These are phyloP conservation scores for Diploptera punctata DNA, from an alignment of 2,888 invertebrate genomes.

Conservation along the genomic window DNA sequence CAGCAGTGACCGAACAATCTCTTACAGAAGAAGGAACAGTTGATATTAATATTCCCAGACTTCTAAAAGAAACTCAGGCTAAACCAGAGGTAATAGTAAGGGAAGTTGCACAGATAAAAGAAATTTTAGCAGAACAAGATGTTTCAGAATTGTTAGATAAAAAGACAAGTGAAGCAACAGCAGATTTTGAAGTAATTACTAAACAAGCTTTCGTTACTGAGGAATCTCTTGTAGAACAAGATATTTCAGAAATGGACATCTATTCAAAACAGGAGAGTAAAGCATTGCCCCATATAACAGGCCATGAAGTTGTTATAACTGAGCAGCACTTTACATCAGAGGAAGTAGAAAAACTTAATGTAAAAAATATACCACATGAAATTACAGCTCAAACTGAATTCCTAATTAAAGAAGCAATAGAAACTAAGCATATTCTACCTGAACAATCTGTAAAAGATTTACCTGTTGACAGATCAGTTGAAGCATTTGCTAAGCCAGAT, in stretches of 20 bases:
- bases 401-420: not conserved
- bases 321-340: not conserved
- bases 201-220: constrained; percentile 10
- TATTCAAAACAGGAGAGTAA: not conserved
- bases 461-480: not conserved
- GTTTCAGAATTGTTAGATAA: constrained; percentile 23
- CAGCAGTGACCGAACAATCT: constrained; percentile 34
- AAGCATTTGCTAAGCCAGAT: constrained; percentile 10
- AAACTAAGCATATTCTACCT: constrained; percentile 22
- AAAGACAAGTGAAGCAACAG: not conserved
- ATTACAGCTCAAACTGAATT: constrained; percentile 16
- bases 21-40: constrained; percentile 23
- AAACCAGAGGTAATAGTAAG: constrained; percentile 21
- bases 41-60: not conserved
- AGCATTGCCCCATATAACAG: not conserved
- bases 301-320: not conserved
- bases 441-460: constrained; percentile 31
- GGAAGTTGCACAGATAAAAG: constrained; percentile 30
- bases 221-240: not conserved
- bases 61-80: constrained; percentile 26
- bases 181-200: constrained; percentile 1
- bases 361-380: not conserved
- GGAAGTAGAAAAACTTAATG: not conserved
- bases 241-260: not conserved
- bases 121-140: constrained; percentile 25